phyloP scores from a whole-genome alignment of 2,888 invertebrate genomes.

The Ceraclea dissimilis region DNA sequence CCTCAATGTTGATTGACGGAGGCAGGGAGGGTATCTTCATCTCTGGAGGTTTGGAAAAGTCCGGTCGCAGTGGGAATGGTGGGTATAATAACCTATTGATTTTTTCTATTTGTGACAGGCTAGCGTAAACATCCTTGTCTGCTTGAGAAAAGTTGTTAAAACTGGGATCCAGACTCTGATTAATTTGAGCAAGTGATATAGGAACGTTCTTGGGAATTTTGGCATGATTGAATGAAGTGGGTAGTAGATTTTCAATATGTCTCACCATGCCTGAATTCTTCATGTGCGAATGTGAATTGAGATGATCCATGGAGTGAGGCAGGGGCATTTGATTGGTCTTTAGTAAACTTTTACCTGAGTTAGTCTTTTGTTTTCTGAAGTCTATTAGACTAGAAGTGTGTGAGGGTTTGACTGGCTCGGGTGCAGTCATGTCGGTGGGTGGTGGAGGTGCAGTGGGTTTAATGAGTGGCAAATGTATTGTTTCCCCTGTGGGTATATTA shows the following conservation, averaged over 20 bases:
- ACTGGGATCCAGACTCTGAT: slow-evolving; percentile 28
- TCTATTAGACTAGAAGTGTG: slow-evolving; percentile 41
- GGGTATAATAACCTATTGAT: slow-evolving; percentile 13
- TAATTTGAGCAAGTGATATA: slow-evolving; percentile 34
- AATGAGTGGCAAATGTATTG: slow-evolving; percentile 6
- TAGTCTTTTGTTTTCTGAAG: slow-evolving; percentile 37
- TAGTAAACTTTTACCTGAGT: slow-evolving; percentile 39
- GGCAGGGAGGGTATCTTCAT: slow-evolving; percentile 14
- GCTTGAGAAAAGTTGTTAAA: slow-evolving; percentile 27
- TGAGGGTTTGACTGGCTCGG: slow-evolving; percentile 33
- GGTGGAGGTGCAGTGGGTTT: slow-evolving; percentile 13
- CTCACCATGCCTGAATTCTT: slow-evolving; percentile 5
- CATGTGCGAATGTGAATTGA: slow-evolving; percentile 3
- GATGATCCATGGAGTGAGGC: not conserved
- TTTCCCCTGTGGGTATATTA: slow-evolving; percentile 39
- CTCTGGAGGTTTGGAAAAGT: slow-evolving; percentile 12
- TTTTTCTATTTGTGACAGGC: slow-evolving; percentile 20
- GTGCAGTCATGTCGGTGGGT: slow-evolving; percentile 17
- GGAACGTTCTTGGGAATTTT: slow-evolving; percentile 35
- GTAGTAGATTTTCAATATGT: slow-evolving; percentile 10
- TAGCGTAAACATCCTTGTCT: slow-evolving; percentile 17
- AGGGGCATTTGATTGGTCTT: slow-evolving; percentile 36
- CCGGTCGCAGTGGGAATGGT: slow-evolving; percentile 32
- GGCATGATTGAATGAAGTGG: slow-evolving; percentile 29
- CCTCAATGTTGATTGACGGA: slow-evolving; percentile 10